Evolutionary conservation across 2,113 vertebrate species (phyloP).

Genomic region (Muscicapa adusta): DNA sequence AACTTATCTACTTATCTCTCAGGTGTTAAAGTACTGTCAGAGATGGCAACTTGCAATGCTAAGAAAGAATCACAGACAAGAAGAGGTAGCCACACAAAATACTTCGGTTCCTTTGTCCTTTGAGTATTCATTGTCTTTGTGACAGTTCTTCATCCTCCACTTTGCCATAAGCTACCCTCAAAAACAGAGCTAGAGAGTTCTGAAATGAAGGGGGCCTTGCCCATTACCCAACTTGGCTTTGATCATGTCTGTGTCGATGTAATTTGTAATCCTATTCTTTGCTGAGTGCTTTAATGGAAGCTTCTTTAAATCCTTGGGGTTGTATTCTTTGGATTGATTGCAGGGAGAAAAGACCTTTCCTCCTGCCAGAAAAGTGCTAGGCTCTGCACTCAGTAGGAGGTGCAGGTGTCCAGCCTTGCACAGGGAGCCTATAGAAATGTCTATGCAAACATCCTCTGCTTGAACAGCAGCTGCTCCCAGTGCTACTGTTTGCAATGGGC

Average conservation of each 20-base stretch:
- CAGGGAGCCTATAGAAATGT: not conserved
- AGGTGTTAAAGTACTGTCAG: not conserved
- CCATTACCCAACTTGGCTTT: not conserved
- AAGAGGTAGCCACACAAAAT: not conserved
- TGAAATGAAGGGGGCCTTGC: not conserved
- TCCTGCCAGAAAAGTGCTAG: not conserved
- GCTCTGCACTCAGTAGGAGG: not conserved
- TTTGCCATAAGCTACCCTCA: not conserved
- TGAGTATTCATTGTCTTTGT: not conserved
- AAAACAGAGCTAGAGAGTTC: not conserved
- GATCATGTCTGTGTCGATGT: not conserved
- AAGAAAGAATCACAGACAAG: not conserved
- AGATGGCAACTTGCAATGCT: not conserved
- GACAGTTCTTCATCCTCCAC: not conserved
- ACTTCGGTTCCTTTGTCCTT: not conserved
- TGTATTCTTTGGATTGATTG: not conserved
- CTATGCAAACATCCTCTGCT: not conserved
- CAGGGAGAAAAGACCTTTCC: not conserved
- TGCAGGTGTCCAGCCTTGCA: rapidly evolving
- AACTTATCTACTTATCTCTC: not conserved
- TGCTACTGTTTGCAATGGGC: not conserved
- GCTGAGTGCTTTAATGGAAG: not conserved
- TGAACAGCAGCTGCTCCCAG: not conserved
- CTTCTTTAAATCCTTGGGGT: not conserved
- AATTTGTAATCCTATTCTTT: not conserved